A percentile compares a stretch with the other conserved stretches of the same genome.
These are phyloP conservation scores for honey bee (Apis mellifera) DNA, from an alignment of 1,140 invertebrate species.

Conservation along the genomic window DNA sequence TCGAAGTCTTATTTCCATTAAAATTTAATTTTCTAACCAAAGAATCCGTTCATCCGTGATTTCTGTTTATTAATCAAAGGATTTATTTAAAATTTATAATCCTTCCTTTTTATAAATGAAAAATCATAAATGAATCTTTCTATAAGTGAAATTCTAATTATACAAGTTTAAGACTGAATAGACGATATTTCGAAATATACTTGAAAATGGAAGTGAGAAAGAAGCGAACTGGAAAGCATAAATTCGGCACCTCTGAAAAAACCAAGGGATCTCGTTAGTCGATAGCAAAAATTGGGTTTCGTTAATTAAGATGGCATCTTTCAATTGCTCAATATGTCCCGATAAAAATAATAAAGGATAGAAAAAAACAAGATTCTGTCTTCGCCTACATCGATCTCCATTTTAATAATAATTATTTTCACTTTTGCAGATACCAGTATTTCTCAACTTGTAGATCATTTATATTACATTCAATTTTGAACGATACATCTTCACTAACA, in stretches of 20 bases:
- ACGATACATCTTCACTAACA: too few species aligned
- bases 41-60: too few species aligned
- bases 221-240: not conserved
- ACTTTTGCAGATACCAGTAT: too few species aligned
- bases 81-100: too few species aligned
- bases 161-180: not conserved
- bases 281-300: constrained; percentile 6
- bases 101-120: too few species aligned
- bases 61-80: too few species aligned
- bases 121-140: too few species aligned
- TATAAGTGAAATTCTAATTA: not conserved
- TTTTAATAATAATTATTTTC: not conserved
- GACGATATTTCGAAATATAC: not conserved
- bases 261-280: not conserved
- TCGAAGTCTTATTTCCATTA: too few species aligned
- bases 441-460: too few species aligned
- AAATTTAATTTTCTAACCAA: too few species aligned
- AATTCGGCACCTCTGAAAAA: not conserved
- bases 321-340: not conserved
- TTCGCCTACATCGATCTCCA: not conserved
- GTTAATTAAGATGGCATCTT: not conserved
- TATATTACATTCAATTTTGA: too few species aligned
- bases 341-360: not conserved
- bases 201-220: not conserved
- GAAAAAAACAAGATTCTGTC: not conserved